Evolutionary conservation across 1,140 invertebrate genomes (phyloP), one percentile per base, ranked within the genome.

Genomic region (Gonioctena quinquepunctata): DNA sequence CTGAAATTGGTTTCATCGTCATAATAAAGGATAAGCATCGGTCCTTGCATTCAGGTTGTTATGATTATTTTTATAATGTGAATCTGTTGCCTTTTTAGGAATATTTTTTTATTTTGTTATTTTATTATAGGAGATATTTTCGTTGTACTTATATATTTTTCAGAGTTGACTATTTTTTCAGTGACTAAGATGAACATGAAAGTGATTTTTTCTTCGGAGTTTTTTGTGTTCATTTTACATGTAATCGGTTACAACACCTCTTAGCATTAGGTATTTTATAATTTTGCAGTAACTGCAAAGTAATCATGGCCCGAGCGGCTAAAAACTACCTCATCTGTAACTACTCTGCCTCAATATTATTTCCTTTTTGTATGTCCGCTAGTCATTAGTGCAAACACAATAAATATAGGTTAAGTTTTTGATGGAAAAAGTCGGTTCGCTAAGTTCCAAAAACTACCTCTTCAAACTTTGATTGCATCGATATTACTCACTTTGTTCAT

Each of bases 251-350:
- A n/a, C n/a, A 42, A 42, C n/a, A n/a, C n/a, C n/a, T n/a, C n/a
- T n/a, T 42, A 42, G 33, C n/a, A 42, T 42, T 42, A 7, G n/a
- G 33, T 42, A 42, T 42, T n/a, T 6, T 61, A 5, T 48, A 48
- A 63, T n/a, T 42, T 48, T 48, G 61, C 27, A 63, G 61, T 13
- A 63, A 63, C 60, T 63, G 27, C 33, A 54, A 65, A 65, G 26
- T 23, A 16, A 60, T 13, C 11, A 21, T 19, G 19, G 49, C 63
- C 49, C 48, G 0, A 16, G 50, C 16, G 63, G 63, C 63, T 54
- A 26, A n/a, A 54, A 76, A 70, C 76, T 77, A 77, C 76, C 76
- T 77, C 76, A 70, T 61, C 19, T 42, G 68, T 54, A 70, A 70
- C 33, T 42, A 64, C 28, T 64, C 33, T 65, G 61, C 61, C 61